Conservation (phyloP, 2,888 invertebrate species). For the Sinhomidia bicolor region DNA sequence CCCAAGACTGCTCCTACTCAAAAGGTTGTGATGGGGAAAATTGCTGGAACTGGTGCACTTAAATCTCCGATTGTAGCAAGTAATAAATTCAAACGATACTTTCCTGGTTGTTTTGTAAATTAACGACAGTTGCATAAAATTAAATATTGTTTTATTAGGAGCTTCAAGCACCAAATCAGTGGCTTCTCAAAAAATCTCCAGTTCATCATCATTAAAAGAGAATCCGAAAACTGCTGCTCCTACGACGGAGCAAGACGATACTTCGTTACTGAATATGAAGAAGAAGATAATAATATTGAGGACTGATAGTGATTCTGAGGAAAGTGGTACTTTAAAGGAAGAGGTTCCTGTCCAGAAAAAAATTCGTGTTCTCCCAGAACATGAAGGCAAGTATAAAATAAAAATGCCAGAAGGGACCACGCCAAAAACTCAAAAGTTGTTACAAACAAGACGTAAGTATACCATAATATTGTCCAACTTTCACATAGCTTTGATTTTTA, state of each 20-base stretch:
- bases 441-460: slow-evolving; percentile 64
- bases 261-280: slow-evolving; percentile 30
- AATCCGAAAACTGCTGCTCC: neutral
- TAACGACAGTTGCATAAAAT: too few species aligned
- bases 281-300: slow-evolving; percentile 74
- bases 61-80: slow-evolving; percentile 52
- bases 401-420: slow-evolving; percentile 83
- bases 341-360: slow-evolving; percentile 81
- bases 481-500: neutral
- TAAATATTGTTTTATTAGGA: neutral
- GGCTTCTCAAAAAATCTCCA: slow-evolving; percentile 58
- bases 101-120: too few species aligned
- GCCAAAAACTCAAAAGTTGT: slow-evolving; percentile 82
- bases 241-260: slow-evolving; percentile 25
- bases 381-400: slow-evolving; percentile 84
- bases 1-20: slow-evolving; percentile 17
- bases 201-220: slow-evolving; percentile 40
- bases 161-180: slow-evolving; percentile 61
- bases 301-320: slow-evolving; percentile 57
- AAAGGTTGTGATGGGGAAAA: slow-evolving; percentile 10
- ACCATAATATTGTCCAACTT: neutral
- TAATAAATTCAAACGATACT: neutral
- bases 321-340: slow-evolving; percentile 80
- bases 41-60: neutral
- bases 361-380: slow-evolving; percentile 83